phyloP scores from a whole-genome alignment of 2,113 vertebrate species.

The Pseudopodoces humilis region DNA sequence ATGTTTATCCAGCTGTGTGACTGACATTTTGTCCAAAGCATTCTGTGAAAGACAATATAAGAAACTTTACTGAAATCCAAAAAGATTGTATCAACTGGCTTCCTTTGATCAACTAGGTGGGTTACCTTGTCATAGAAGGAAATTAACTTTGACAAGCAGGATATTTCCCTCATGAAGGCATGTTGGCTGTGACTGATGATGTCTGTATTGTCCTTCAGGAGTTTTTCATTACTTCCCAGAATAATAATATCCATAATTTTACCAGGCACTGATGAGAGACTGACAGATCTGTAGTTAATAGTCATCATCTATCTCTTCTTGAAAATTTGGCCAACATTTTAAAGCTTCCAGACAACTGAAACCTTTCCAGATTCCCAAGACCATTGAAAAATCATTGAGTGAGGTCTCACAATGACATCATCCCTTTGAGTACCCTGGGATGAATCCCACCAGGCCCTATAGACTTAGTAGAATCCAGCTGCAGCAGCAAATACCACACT shows the following conservation, averaged over 20 bases:
- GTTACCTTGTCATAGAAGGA: not conserved
- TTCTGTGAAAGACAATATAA: not conserved
- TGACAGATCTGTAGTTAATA: not conserved
- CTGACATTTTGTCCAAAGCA: not conserved
- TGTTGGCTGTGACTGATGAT: not conserved
- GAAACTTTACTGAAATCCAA: not conserved
- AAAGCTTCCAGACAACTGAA: not conserved
- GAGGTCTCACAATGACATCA: not conserved
- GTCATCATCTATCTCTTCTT: not conserved
- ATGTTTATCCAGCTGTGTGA: not conserved
- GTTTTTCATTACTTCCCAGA: not conserved
- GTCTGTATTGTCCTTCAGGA: not conserved
- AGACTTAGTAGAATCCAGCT: not conserved
- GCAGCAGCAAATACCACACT: not conserved
- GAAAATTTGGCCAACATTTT: not conserved
- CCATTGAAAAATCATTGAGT: not conserved
- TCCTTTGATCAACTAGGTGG: not conserved
- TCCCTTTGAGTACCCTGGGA: not conserved
- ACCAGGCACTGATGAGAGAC: not conserved
- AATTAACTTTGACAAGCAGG: not conserved
- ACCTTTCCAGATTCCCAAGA: not conserved
- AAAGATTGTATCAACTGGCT: not conserved
- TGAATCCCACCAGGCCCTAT: not conserved
- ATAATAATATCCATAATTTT: not conserved
- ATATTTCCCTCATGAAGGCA: not conserved